These are phyloP conservation scores for Mercenaria mercenaria DNA, from an alignment of 1,140 invertebrate genomes.

Conservation along the genomic window DNA sequence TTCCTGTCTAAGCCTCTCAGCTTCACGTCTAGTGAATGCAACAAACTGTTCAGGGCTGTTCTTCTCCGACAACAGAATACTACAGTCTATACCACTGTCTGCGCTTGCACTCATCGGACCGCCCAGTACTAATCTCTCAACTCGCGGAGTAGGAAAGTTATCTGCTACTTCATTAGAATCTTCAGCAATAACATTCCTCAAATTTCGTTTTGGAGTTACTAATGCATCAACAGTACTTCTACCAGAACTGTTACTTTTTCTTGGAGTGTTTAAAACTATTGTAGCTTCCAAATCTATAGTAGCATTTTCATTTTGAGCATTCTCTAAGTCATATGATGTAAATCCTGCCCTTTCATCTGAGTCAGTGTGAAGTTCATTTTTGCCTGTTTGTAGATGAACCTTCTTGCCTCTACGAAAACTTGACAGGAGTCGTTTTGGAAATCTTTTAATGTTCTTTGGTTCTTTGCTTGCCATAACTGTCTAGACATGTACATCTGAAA, in stretches of 20 bases:
- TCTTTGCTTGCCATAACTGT: slow-evolving; percentile 49
- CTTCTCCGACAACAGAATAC: slow-evolving; percentile 43
- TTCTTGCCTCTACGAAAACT: slow-evolving; percentile 53
- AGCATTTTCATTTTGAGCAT: slow-evolving; percentile 34
- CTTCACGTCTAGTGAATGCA: slow-evolving; percentile 47
- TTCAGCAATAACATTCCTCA: background rate
- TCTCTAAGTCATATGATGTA: slow-evolving; percentile 6
- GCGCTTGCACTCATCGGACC: slow-evolving; percentile 50
- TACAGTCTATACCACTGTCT: slow-evolving; percentile 65
- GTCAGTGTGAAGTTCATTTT: background rate
- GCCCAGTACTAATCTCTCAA: background rate
- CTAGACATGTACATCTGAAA: slow-evolving; percentile 46
- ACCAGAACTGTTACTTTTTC: background rate
- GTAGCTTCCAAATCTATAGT: slow-evolving; percentile 32
- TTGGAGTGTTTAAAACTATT: background rate
- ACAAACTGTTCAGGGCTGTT: slow-evolving; percentile 59
- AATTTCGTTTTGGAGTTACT: slow-evolving; percentile 14
- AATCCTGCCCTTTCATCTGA: background rate
- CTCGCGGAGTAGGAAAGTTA: slow-evolving; percentile 38
- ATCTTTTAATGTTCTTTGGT: slow-evolving; percentile 3
- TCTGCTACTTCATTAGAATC: background rate
- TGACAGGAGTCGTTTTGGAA: slow-evolving; percentile 44
- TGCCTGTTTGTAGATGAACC: background rate
- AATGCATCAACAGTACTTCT: background rate
- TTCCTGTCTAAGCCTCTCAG: slow-evolving; percentile 50